Base-by-base conservation (phyloP, 2,888 invertebrate species). In the Heteropelma amictum region DNA sequence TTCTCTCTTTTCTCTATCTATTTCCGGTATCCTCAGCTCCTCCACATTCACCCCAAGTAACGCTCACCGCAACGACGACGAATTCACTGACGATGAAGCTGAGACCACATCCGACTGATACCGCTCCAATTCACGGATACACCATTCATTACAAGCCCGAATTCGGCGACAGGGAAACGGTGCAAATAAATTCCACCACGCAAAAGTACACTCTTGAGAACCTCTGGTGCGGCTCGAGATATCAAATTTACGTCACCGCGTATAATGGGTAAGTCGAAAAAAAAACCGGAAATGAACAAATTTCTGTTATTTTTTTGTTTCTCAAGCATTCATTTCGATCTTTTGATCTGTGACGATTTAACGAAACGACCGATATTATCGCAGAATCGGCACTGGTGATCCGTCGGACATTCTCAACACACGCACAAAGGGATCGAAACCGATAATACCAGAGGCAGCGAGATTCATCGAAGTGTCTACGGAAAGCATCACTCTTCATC, bases 61-160 rank as follows among this genome's bases (percentile, higher is more conserved):
- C 92, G 2, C 89, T 95, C 12, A 93, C 93, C 4, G 93, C 94
- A n/a, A 93, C 94, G 0, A 95, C 95, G 1, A 95, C 94, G 1
- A 94, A 93, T 84, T 93, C 94, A 0, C 90, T 95, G 84, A 94
- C 94, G 4, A 92, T 95, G 82, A 94, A 94, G 87, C 88, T 95
- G 81, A 93, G 93, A 79, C 93, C 94, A 2, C 93, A 94, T 81
- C 93, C 95, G 56, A 93, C 93, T 10, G 96, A 96, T 85, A 94
- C 93, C 47, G 96, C 96, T 33, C 96, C 96, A n/a, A 93, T 97
- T 78, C 96, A 96, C 82, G 97, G 98, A 0, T 97, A 97, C 90
- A 96, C 96, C 26, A 92, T 98, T 77, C 96, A 96, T 87, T 97
- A 96, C 91, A 97, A 97, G 87, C 97, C 97, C 65, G 97, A 98